Evolutionary conservation across 2,113 vertebrate genomes (phyloP).

Genomic region (Scolopax mira): DNA sequence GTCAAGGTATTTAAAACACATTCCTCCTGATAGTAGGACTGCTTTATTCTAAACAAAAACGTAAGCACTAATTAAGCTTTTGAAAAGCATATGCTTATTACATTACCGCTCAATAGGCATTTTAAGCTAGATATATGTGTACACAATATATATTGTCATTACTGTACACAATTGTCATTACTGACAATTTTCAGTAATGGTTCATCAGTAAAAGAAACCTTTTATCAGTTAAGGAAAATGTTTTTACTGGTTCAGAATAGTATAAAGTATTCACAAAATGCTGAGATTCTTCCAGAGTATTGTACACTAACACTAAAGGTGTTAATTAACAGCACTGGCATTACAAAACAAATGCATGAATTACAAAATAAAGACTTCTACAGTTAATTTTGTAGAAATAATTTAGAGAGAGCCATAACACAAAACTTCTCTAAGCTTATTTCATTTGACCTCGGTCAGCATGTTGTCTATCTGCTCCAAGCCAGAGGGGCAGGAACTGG

Average conservation of each 20-base stretch:
- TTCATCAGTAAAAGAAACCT: not conserved
- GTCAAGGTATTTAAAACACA: not conserved
- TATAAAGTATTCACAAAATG: not conserved
- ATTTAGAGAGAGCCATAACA: not conserved
- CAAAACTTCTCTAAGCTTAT: not conserved
- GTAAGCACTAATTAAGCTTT: not conserved
- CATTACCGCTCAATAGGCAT: not conserved
- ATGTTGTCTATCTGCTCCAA: not conserved
- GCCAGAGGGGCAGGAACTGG: not conserved
- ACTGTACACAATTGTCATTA: no score
- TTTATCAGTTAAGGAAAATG: not conserved
- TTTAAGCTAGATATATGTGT: not conserved
- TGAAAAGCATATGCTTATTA: not conserved
- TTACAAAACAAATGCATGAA: not conserved
- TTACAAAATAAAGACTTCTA: not conserved
- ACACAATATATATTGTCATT: not conserved
- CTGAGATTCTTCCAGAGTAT: not conserved
- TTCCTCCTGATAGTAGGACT: not conserved
- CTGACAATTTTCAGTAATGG: not conserved
- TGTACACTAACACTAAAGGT: not conserved
- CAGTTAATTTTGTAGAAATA: not conserved
- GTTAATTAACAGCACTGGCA: not conserved
- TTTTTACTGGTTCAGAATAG: not conserved
- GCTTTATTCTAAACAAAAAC: not conserved
- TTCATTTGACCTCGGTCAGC: not conserved